phyloP scores from a whole-genome alignment of 2,797 vertebrate genomes.

The Rhinichthys osculus region DNA sequence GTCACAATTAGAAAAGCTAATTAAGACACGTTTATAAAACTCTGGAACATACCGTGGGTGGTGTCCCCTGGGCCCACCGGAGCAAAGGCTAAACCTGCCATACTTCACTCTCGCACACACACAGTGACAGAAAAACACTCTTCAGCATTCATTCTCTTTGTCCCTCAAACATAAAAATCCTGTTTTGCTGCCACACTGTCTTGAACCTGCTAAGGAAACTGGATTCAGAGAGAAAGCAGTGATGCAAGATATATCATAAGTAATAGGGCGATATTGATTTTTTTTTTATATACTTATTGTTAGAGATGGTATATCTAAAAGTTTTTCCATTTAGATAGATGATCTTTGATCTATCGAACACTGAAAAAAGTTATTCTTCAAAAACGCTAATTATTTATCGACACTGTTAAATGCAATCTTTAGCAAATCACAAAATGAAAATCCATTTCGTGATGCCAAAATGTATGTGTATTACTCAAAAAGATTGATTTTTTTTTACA shows the following conservation, averaged over 20 bases:
- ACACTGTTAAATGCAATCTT: not conserved
- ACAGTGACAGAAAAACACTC: not conserved
- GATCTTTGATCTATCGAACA: not conserved
- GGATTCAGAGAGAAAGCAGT: not conserved
- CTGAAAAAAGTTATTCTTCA: not conserved
- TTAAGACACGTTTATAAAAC: slow-evolving; percentile 66
- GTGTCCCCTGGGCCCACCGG: slow-evolving; percentile 49
- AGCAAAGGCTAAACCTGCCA: slow-evolving; percentile 52
- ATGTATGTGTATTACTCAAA: not conserved
- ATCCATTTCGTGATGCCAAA: not conserved
- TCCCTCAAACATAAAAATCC: not conserved
- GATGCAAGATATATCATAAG: not conserved
- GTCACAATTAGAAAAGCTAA: slow-evolving; percentile 72
- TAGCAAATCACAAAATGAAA: not conserved
- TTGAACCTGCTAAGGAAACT: not conserved
- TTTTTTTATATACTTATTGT: not conserved
- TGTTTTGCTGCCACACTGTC: not conserved
- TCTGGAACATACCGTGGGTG: slow-evolving; percentile 60
- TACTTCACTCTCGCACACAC: not conserved
- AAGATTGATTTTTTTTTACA: not conserved
- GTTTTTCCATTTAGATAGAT: not conserved
- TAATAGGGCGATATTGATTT: not conserved
- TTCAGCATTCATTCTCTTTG: not conserved
- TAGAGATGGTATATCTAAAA: not conserved
- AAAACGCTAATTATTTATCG: not conserved